These are phyloP conservation scores for Tarsius wallacei DNA, from an alignment of 2,797 vertebrate genomes.

Conservation along the genomic window DNA sequence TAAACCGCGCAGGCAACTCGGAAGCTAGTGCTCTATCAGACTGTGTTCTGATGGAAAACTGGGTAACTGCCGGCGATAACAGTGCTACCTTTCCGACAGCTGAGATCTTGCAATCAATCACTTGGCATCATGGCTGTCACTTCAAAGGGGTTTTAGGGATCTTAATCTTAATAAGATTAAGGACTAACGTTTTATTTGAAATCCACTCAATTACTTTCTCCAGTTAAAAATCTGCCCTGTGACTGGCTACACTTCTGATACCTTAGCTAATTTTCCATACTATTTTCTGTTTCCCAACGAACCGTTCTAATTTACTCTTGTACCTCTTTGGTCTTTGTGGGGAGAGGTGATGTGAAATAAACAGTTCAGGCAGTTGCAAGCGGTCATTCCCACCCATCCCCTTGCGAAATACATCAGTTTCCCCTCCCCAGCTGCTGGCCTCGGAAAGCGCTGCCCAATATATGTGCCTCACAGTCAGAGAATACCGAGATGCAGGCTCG, in stretches of 20 bases:
- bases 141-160: not conserved
- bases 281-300: not conserved
- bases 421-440: not conserved
- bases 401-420: not conserved
- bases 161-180: not conserved
- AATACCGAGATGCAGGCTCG: not conserved
- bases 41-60: not conserved
- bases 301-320: not conserved
- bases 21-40: not conserved
- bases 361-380: not conserved
- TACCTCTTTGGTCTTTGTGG: not conserved
- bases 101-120: not conserved
- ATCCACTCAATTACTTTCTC: not conserved
- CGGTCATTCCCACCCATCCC: not conserved
- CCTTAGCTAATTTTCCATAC: not conserved
- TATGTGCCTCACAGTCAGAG: not conserved
- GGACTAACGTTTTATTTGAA: not conserved
- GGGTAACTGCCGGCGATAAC: not conserved
- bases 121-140: not conserved
- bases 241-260: not conserved
- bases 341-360: not conserved
- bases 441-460: not conserved
- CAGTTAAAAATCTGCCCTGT: not conserved
- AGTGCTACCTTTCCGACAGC: not conserved
- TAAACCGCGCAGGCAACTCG: not conserved